Percentiles rank a stretch among this genome's conserved stretches.
phyloP scores from a whole-genome alignment of 2,113 vertebrate genomes.

The Octodon degus region DNA sequence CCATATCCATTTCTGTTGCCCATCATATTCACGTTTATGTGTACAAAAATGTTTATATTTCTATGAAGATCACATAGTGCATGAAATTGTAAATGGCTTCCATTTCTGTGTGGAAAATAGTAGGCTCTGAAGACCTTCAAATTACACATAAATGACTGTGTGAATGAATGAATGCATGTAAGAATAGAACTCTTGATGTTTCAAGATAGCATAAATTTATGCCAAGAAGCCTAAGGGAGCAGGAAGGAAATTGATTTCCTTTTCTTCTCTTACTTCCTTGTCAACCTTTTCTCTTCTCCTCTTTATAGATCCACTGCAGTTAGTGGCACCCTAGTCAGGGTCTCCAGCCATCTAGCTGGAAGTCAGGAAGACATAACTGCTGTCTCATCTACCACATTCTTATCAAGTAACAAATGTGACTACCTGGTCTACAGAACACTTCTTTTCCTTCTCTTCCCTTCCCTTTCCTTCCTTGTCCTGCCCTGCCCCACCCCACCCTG shows the following conservation, averaged over 20 bases:
- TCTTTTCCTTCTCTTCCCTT: background rate
- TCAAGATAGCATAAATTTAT: background rate
- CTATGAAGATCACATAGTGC: background rate
- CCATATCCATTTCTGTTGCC: background rate
- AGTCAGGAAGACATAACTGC: background rate
- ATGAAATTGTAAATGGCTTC: background rate
- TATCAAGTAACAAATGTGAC: background rate
- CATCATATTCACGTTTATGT: background rate
- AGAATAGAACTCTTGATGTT: background rate
- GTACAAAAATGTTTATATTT: background rate
- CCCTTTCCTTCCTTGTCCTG: no score
- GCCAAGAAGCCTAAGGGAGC: background rate
- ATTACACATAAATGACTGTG: background rate
- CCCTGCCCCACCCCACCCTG: no score
- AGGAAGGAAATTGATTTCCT: background rate
- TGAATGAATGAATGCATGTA: background rate
- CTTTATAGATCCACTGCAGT: background rate
- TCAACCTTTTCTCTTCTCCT: background rate
- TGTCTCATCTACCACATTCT: background rate
- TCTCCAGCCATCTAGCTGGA: background rate
- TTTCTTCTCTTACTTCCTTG: background rate
- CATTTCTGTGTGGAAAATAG: background rate
- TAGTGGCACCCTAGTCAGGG: background rate
- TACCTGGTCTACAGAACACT: background rate
- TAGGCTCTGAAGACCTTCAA: background rate